Evolutionary conservation across 2,113 vertebrate genomes (phyloP).

Genomic region (Trichechus manatus): DNA sequence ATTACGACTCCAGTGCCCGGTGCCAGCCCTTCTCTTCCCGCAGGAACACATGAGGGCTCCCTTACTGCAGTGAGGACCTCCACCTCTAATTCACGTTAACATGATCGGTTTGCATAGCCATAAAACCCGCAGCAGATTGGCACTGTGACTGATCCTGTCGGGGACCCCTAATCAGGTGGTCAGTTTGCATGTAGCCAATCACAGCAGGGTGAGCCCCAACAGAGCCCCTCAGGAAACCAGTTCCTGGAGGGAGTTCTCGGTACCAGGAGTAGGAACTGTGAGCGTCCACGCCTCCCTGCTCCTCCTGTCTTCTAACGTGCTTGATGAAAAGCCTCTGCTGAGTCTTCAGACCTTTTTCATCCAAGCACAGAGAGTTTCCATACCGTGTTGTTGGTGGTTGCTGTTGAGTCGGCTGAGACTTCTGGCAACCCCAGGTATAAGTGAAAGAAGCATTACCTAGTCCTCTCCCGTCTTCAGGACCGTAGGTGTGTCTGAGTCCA

Average conservation of each 20-base stretch:
- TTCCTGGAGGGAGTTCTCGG: background rate
- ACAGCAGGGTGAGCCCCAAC: background rate
- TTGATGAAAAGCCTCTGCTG: background rate
- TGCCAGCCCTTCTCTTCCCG: background rate
- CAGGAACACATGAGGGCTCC: no score
- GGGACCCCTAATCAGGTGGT: background rate
- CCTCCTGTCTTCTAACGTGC: background rate
- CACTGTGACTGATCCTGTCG: background rate
- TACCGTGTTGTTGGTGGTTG: no score
- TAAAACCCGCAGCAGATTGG: background rate
- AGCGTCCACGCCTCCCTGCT: background rate
- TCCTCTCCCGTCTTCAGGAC: no score
- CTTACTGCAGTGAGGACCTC: background rate
- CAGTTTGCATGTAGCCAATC: background rate
- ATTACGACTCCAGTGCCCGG: background rate
- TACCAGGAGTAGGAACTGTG: background rate
- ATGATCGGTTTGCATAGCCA: background rate
- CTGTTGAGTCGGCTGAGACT: no score
- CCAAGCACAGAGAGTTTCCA: no score
- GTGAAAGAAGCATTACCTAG: no score
- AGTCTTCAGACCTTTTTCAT: background rate
- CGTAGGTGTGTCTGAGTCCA: no score
- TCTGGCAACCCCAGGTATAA: no score
- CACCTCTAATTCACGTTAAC: no score
- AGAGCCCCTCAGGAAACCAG: background rate